Evolutionary conservation across 2,888 invertebrate genomes (phyloP).

Genomic region (Nematopogon swammerdamellus): DNA sequence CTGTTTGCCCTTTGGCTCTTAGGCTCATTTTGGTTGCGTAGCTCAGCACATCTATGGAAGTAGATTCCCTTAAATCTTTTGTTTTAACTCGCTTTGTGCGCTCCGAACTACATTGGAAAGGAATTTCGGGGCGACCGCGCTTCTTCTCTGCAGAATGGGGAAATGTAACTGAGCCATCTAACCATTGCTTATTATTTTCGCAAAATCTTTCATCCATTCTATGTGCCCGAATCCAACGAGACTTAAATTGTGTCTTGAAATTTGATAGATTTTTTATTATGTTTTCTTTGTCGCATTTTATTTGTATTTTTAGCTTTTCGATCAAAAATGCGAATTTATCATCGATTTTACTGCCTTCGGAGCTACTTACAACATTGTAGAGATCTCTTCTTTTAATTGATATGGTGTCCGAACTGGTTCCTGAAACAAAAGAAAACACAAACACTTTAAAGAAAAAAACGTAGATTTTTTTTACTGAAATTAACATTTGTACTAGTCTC

Average conservation of each 20-base stretch:
- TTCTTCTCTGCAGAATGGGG: slow-evolving; percentile 1
- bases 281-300: not conserved
- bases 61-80: slow-evolving; percentile 9
- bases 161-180: slow-evolving; percentile 2
- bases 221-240: not conserved
- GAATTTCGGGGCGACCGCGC: slow-evolving; percentile 8
- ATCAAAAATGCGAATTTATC: slow-evolving; percentile 1
- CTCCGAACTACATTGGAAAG: slow-evolving; percentile 8
- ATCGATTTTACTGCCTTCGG: slow-evolving; percentile 1
- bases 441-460: not conserved
- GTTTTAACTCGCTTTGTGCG: slow-evolving; percentile 11
- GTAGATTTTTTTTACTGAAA: too few relatives aligned
- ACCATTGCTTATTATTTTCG: slow-evolving; percentile 3
- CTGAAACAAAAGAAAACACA: slow-evolving; percentile 4
- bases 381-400: slow-evolving; percentile 2
- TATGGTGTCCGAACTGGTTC: slow-evolving; percentile 2
- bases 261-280: slow-evolving; percentile 1
- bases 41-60: slow-evolving; percentile 7
- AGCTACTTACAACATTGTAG: slow-evolving; percentile 1
- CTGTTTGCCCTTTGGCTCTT: slow-evolving; percentile 10
- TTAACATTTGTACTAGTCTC: too few relatives aligned
- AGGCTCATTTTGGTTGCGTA: slow-evolving; percentile 12
- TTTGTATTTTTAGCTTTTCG: slow-evolving; percentile 2
- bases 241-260: slow-evolving; percentile 3
- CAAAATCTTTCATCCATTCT: slow-evolving; percentile 3